Conservation (phyloP, 2,113 vertebrate genomes). For the Felis chaus region DNA sequence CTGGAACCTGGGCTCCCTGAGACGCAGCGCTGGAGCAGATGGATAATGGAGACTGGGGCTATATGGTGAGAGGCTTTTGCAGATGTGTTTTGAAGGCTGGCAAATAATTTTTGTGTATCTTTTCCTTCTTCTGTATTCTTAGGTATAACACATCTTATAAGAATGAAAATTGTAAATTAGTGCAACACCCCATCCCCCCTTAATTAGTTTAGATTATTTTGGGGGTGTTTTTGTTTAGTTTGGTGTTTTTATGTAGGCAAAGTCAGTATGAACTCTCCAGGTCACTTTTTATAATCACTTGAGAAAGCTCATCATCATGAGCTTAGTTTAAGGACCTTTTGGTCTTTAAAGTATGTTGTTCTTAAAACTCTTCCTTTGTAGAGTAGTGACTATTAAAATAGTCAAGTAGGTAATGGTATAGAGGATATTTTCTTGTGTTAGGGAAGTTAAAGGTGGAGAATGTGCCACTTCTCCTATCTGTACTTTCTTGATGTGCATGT, state of each 20-base stretch:
- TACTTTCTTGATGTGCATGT: neutral
- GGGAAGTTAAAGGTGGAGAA: neutral
- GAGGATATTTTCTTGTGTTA: neutral
- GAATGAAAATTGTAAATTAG: neutral
- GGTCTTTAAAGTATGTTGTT: neutral
- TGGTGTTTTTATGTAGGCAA: slow-evolving; percentile 18
- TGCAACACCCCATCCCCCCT: neutral
- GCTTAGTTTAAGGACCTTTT: neutral
- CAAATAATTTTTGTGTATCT: neutral
- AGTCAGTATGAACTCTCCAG: neutral
- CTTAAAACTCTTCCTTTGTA: neutral
- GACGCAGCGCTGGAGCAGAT: slow-evolving; percentile 89
- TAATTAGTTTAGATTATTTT: neutral
- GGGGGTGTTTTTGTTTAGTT: neutral
- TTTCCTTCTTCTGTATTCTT: neutral
- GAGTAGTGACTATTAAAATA: neutral
- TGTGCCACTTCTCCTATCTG: neutral
- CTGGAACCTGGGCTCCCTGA: slow-evolving; percentile 75
- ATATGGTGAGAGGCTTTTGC: slow-evolving; percentile 91
- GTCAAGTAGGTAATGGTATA: neutral
- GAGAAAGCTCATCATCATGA: neutral
- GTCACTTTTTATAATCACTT: neutral
- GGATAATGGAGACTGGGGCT: slow-evolving; percentile 99
- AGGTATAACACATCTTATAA: neutral
- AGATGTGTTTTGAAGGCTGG: neutral